Evolutionary conservation across 2,113 vertebrate species (phyloP), one percentile per base, ranked within the genome.

Genomic region (Archilochus colubris): DNA sequence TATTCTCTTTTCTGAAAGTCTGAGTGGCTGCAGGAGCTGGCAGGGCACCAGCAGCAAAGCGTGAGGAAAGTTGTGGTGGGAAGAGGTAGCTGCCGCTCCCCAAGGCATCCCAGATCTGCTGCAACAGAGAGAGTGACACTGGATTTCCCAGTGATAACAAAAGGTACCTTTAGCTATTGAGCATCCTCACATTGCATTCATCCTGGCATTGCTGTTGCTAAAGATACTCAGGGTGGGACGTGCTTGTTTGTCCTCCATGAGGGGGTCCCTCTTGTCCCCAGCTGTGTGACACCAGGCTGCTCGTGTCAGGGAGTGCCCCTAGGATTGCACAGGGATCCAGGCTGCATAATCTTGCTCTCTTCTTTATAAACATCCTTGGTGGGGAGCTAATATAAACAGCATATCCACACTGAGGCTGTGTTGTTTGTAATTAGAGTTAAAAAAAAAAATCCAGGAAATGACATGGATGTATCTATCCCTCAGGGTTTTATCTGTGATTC

Each of bases 141-240:
- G 0, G 17, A 16, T 66, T 70, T 59, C n/a, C 10, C 1, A 0
- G 12, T 3, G 46, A 36, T 17, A 23, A 19, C 17, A 66, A 38
- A 46, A 40, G 46, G 44, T 4, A 27, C 14, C 0, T 0, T 48
- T 54, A 19, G n/a, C 24, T 48, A 48, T 28, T 10, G 38, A 66
- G 66, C 58, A 55, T 33, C 66, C 53, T 64, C 2, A 0, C 1
- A 1, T 28, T 30, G 40, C 1, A 1, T 18, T 15, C 20, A 40
- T 48, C 51, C 24, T 25, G 51, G 28, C 16, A 2, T 33, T 54
- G 59, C 22, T 61, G 18, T n/a, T n/a, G 54, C 31, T 58, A 51
- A 54, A 70, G 19, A 23, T 25, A 30, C 7, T 11, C 7, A 18
- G 46, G 38, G 40, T 54, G 22, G 61, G 67, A 68, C 33, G 38